Percentiles rank a stretch among this genome's conserved stretches.
Conservation (phyloP, 2,113 vertebrate genomes). For the Mus pahari region DNA sequence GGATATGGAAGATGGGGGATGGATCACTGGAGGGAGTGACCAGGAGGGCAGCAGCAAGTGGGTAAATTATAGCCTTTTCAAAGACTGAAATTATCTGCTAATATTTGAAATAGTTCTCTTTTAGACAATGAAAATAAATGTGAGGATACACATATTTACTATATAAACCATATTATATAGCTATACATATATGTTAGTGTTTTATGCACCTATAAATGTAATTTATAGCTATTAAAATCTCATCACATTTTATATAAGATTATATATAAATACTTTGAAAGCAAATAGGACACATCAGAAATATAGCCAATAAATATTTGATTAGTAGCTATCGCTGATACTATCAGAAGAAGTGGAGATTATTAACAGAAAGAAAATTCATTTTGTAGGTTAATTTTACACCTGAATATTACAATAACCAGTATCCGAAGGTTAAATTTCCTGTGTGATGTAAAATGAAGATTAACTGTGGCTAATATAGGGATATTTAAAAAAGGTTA, state of each 20-base stretch:
- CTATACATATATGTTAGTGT: neutral
- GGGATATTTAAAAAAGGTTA: neutral
- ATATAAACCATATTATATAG: neutral
- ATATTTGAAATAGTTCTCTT: constrained; percentile 32
- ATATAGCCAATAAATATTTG: neutral
- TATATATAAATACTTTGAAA: neutral
- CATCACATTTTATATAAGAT: neutral
- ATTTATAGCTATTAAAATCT: neutral
- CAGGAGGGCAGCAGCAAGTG: too few relatives aligned
- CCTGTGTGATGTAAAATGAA: neutral
- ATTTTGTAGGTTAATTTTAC: neutral
- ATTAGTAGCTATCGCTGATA: neutral
- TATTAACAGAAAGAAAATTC: neutral
- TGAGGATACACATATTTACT: neutral
- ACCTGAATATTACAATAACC: neutral
- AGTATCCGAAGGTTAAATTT: neutral
- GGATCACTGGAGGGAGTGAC: too few relatives aligned
- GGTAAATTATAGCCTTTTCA: constrained; percentile 19
- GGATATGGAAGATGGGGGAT: too few relatives aligned
- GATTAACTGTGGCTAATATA: neutral
- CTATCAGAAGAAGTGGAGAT: neutral
- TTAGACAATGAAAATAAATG: constrained; percentile 16
- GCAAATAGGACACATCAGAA: constrained; percentile 1
- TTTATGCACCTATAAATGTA: neutral
- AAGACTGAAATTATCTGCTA: constrained; percentile 13